Base-by-base conservation (phyloP, 1,140 invertebrate species). In the Bathynomus jamesi region DNA sequence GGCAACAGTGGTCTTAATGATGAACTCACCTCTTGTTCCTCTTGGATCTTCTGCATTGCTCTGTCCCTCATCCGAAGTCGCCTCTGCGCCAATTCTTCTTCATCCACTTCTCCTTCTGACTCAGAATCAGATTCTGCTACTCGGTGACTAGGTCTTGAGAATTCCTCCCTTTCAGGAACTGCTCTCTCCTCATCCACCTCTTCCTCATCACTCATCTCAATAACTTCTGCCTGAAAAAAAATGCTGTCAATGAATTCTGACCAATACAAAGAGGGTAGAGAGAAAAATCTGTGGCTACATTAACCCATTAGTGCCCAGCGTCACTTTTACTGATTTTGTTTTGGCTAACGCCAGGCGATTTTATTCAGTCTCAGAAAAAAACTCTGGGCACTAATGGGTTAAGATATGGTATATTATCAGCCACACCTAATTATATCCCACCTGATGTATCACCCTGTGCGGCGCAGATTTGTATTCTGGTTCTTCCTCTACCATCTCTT, bases 11-110 rank as follows among this genome's bases (percentile, higher is more conserved):
- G 17, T 40, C 7, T 8, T 40, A 25, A 60, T 67, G 17, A 17
- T 13, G 53, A 46, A 28, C 72, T 67, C 27, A 76, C 75, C 67
- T 76, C 81, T 80, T 81, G 85, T 81, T 79, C 86, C 87, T 76
- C 89, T 86, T 90, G 87, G 67, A 82, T 81, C 74, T 89, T 88
- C 8, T 87, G 86, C 3, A 91, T 78, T 63, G 91, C 88, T 74
- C 86, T 85, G 74, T 89, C 85, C 69, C 88, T 86, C 17, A 94
- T 80, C 69, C 87, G 85, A 62, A 88, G 85, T 71, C 95, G 85
- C 61, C 92, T 83, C 77, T 86, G 86, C 80, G 96, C 93, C 78
- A 96, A 89, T 83, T 95, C 93, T 32, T 87, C 86, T 79, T 92
- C 91, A 72, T 89, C 91, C 0, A 91, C 78, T 72, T 88, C 86